phyloP scores from a whole-genome alignment of 1,140 invertebrate genomes.

The Hycleus cichorii region DNA sequence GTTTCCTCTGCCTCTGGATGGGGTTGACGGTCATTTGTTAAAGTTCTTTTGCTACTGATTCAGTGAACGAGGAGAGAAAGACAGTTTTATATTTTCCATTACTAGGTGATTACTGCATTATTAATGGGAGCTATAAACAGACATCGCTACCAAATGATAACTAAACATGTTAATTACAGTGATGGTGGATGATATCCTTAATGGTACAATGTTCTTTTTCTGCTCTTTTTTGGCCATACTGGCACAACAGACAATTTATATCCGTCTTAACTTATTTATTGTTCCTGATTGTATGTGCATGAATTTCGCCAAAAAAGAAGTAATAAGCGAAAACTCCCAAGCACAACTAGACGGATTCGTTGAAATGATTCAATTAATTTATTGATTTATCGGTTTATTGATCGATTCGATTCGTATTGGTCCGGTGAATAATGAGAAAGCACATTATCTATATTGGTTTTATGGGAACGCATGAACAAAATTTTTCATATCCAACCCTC shows the following conservation, averaged over 20 bases:
- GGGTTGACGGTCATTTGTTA: slow-evolving; percentile 24
- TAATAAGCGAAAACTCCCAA: too few species aligned
- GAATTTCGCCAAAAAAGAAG: too few species aligned
- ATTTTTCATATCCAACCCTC: slow-evolving; percentile 33
- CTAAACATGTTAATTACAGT: slow-evolving; percentile 30
- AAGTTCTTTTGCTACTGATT: slow-evolving; percentile 18
- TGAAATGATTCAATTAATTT: too few species aligned
- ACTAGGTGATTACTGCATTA: slow-evolving; percentile 29
- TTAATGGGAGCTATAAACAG: slow-evolving; percentile 28
- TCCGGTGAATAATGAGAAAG: slow-evolving; percentile 31
- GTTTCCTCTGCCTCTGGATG: not conserved
- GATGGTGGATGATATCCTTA: slow-evolving; percentile 22
- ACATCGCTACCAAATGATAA: slow-evolving; percentile 27
- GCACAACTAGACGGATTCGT: too few species aligned
- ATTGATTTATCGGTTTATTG: too few species aligned
- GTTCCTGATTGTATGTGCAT: too few species aligned
- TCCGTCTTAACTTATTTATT: too few species aligned
- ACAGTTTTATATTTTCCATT: slow-evolving; percentile 24
- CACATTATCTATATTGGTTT: slow-evolving; percentile 33
- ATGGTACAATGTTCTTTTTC: slow-evolving; percentile 10
- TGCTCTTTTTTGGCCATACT: too few species aligned
- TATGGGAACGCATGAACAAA: slow-evolving; percentile 34
- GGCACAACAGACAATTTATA: too few species aligned
- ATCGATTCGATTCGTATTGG: too few species aligned
- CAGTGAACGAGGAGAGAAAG: not conserved